Percentiles rank a stretch among this genome's conserved stretches.
Evolutionary conservation across 1,140 invertebrate species (phyloP).

Genomic region (Chironomus striatipennis): DNA sequence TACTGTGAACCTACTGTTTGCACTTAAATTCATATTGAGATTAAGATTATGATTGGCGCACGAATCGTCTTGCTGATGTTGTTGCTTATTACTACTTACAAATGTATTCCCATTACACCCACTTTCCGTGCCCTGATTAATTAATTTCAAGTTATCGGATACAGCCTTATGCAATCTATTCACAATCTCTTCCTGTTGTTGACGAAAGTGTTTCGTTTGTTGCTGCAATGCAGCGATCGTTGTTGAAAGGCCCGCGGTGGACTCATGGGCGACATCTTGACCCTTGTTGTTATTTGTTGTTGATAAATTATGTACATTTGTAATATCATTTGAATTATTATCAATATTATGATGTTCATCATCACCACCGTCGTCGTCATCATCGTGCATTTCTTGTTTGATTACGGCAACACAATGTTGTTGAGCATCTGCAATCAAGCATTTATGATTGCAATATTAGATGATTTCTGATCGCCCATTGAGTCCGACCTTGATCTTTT

Average conservation of each 20-base stretch:
- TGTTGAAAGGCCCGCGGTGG: not conserved
- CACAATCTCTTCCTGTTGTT: constrained; percentile 19
- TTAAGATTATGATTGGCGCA: not conserved
- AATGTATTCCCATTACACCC: not conserved
- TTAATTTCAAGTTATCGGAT: constrained; percentile 21
- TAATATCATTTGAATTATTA: not conserved
- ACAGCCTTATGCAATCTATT: constrained; percentile 22
- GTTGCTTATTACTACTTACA: not conserved
- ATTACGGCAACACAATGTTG: constrained; percentile 17
- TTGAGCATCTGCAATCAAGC: constrained; percentile 26
- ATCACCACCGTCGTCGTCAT: not conserved
- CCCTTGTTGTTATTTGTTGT: not conserved
- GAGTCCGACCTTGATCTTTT: not conserved
- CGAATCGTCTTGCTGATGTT: constrained; percentile 6
- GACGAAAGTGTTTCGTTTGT: constrained; percentile 6
- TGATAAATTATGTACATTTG: constrained; percentile 5
- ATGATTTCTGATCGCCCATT: constrained; percentile 22
- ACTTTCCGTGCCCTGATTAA: constrained; percentile 6
- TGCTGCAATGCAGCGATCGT: constrained; percentile 6
- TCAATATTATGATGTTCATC: not conserved
- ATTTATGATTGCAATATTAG: constrained; percentile 25
- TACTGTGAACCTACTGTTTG: not conserved
- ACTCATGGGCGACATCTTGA: not conserved
- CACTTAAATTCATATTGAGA: constrained; percentile 16
- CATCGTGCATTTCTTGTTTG: constrained; percentile 23